A percentile compares a stretch with the other conserved stretches of the same genome.
These are phyloP conservation scores for Ctenicera cuprea DNA, from an alignment of 2,888 invertebrate genomes.

Conservation along the genomic window DNA sequence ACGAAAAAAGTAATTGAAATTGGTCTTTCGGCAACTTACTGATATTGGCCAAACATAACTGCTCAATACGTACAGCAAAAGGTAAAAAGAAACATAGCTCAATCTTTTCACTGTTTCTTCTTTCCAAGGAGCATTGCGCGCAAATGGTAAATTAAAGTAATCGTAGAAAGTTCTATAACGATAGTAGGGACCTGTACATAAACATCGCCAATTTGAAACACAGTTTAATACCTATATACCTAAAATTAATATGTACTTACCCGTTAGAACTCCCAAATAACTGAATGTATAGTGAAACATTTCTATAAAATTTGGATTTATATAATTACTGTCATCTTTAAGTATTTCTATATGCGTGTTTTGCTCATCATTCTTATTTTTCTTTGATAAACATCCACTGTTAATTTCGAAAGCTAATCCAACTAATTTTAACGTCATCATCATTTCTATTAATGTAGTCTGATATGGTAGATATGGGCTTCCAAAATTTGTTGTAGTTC, in stretches of 20 bases:
- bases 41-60: slow-evolving; percentile 84
- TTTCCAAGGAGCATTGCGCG: slow-evolving; percentile 78
- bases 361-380: slow-evolving; percentile 71
- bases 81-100: slow-evolving; percentile 80
- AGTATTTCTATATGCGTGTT: slow-evolving; percentile 64
- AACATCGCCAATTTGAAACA: slow-evolving; percentile 55
- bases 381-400: slow-evolving; percentile 76
- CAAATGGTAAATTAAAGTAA: slow-evolving; percentile 82
- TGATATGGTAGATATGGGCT: slow-evolving; percentile 86
- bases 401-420: slow-evolving; percentile 94
- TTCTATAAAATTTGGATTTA: slow-evolving; percentile 79
- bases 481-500: slow-evolving; percentile 86
- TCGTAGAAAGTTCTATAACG: slow-evolving; percentile 92
- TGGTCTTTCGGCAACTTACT: slow-evolving; percentile 80
- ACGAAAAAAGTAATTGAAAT: too few species aligned
- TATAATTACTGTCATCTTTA: slow-evolving; percentile 72
- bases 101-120: slow-evolving; percentile 80
- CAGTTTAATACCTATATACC: not conserved
- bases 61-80: slow-evolving; percentile 80
- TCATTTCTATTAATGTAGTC: slow-evolving; percentile 94
- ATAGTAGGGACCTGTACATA: slow-evolving; percentile 90
- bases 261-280: slow-evolving; percentile 94
- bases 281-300: slow-evolving; percentile 92
- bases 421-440: slow-evolving; percentile 92
- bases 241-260: slow-evolving; percentile 76